Percentiles rank a stretch among this genome's conserved stretches.
Evolutionary conservation across 2,113 vertebrate species (phyloP).

Genomic region (Odobenus rosmarus): DNA sequence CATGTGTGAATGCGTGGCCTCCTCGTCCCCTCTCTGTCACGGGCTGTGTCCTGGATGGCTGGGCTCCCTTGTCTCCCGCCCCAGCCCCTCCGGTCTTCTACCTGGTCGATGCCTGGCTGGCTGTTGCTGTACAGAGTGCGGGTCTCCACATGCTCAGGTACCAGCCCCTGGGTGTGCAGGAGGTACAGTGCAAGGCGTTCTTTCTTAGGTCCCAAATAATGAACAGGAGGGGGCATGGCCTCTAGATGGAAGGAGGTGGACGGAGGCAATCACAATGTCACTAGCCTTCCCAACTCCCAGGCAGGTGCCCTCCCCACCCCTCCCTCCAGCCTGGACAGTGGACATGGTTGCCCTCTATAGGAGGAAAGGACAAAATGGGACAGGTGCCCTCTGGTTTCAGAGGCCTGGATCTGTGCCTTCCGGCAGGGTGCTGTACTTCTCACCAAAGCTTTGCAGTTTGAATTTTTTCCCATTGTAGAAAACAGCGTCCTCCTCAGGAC

Average conservation of each 20-base stretch:
- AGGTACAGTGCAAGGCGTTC: constrained; percentile 85
- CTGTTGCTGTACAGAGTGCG: constrained; percentile 77
- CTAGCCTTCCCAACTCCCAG: background rate
- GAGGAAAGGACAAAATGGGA: background rate
- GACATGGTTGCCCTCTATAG: too few species aligned
- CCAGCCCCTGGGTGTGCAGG: constrained; percentile 79
- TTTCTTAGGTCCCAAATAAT: constrained; percentile 65
- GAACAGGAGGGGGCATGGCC: background rate
- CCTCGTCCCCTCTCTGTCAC: background rate
- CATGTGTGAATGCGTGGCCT: background rate
- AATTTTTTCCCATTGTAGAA: constrained; percentile 69
- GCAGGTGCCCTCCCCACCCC: background rate
- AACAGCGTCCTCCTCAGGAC: background rate
- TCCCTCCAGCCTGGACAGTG: background rate
- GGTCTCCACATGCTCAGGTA: constrained; percentile 86
- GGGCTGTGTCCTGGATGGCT: background rate
- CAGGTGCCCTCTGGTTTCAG: background rate
- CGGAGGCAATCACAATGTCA: background rate
- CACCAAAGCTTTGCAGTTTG: constrained; percentile 80
- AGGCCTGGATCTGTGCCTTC: background rate
- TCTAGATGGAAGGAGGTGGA: constrained; percentile 66
- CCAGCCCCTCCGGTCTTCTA: constrained; percentile 2
- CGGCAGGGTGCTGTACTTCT: background rate
- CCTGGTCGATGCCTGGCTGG: constrained; percentile 85
- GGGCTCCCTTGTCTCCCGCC: background rate